Evolutionary conservation across 2,797 vertebrate species (phyloP).

Genomic region (Paedocypris micromegethes): DNA sequence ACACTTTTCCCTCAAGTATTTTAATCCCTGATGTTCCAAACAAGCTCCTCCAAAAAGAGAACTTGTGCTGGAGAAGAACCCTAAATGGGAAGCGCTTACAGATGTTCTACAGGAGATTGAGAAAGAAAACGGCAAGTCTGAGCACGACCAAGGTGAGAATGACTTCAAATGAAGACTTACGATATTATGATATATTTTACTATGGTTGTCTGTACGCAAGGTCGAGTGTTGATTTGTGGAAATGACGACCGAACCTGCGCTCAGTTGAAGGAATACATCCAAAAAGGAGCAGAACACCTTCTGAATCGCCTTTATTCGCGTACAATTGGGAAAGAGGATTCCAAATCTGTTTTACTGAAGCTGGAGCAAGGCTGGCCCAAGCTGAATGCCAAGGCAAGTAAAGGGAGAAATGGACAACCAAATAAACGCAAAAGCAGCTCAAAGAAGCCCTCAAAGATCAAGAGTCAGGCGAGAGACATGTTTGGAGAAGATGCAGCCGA

Average conservation of each 20-base stretch:
- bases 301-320: conserved; percentile 79
- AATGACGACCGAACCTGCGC: conserved; percentile 90
- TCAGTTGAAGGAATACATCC: conserved; percentile 85
- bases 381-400: conserved; percentile 56
- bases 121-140: conserved; percentile 79
- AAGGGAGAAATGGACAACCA: conserved; percentile 57
- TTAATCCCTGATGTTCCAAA: neutral
- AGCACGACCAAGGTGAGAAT: conserved; percentile 75
- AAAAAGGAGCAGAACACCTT: conserved; percentile 73
- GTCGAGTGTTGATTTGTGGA: conserved; percentile 88
- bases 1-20: neutral
- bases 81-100: conserved; percentile 90
- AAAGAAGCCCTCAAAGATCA: conserved; percentile 54
- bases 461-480: conserved; percentile 70
- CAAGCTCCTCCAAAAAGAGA: conserved; percentile 66
- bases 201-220: conserved; percentile 58
- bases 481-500: conserved; percentile 63
- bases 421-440: conserved; percentile 55
- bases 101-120: conserved; percentile 93
- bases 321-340: conserved; percentile 75
- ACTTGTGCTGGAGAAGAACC: conserved; percentile 86
- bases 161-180: neutral
- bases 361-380: conserved; percentile 58
- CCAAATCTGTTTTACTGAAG: conserved; percentile 50
- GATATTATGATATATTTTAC: neutral